Conservation (phyloP, 2,888 invertebrate species). For the Bembecia ichneumoniformis region DNA sequence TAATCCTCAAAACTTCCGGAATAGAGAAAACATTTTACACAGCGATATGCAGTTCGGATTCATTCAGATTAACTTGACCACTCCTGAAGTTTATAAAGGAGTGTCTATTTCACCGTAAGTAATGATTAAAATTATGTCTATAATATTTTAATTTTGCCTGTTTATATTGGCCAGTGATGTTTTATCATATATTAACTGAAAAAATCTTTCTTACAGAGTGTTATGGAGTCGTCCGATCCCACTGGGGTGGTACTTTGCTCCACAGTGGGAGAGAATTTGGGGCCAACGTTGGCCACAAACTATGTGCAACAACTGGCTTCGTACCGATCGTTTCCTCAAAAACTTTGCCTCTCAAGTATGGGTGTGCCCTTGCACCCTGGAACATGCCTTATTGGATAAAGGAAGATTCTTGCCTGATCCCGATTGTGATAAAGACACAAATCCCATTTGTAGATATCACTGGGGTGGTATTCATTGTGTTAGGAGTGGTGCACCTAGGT, state of each 20-base stretch:
- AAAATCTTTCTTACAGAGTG: constrained; percentile 45
- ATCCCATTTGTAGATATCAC: constrained; percentile 90
- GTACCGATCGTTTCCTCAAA: constrained; percentile 84
- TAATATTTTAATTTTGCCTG: background rate
- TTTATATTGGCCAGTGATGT: background rate
- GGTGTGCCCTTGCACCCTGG: constrained; percentile 91
- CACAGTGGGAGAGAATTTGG: constrained; percentile 87
- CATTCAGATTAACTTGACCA: constrained; percentile 88
- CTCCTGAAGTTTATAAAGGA: constrained; percentile 77
- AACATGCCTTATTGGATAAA: constrained; percentile 92
- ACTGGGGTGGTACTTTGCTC: constrained; percentile 91
- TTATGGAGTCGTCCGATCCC: constrained; percentile 95
- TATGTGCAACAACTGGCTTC: constrained; percentile 92
- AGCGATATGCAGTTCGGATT: constrained; percentile 88
- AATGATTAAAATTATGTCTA: constrained; percentile 6
- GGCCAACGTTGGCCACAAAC: constrained; percentile 87
- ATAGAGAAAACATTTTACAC: constrained; percentile 77
- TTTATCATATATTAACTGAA: no score
- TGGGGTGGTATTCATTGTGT: constrained; percentile 94
- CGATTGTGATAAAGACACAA: constrained; percentile 92
- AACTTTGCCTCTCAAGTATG: constrained; percentile 88
- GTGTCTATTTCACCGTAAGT: constrained; percentile 82
- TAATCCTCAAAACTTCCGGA: constrained; percentile 79
- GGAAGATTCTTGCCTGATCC: constrained; percentile 93
- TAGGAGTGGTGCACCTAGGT: constrained; percentile 91